Base-by-base conservation (phyloP, 2,888 invertebrate genomes). In the Drosophila mayaguana region DNA sequence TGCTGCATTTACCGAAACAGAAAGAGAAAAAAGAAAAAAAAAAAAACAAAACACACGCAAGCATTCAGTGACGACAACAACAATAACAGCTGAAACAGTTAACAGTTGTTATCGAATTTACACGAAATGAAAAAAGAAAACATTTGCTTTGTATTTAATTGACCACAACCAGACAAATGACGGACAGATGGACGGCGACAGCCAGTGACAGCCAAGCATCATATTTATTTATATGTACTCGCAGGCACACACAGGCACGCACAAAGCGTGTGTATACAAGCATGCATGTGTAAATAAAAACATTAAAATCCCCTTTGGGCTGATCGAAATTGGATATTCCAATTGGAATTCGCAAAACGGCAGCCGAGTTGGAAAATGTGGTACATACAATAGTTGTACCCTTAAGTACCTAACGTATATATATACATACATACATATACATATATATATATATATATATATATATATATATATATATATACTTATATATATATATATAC, bases 81-180 rank as follows among this genome's bases (percentile, higher is more conserved):
- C 40, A 25, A 46, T 16, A 34, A 18, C 65, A 56, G 25, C 56
- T 57, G 34, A 46, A 55, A 11, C 53, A 55, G 70, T 51, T 56
- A 55, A 42, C 40, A 56, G 42, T 80, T 84, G 62, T 68, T 83
- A 86, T 86, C 81, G 83, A 83, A 83, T 76, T 85, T 72, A 83
- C 73, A 74, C 66, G 53, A 38, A 63, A 76, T 18, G 42, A 20
- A 55, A 55, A 54, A 72, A 83, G 63, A 3, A 11, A 77, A 65
- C 68, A 80, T 75, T 87, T 78, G 80, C 70, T 72, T 75, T 64
- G 77, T 77, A 88, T 85, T 88, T 83, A 88, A 84, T 83, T 85
- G 81, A 74, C 78, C 86, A 76, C 74, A 81, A 40, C 48, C 25
- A 51, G 51, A 42, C 63, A 55, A 16, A 59, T 22, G 45, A 22